Percentiles rank a stretch among this genome's conserved stretches.
These are phyloP conservation scores for Hirudinaria manillensis DNA, from an alignment of 2,888 invertebrate species.

Conservation along the genomic window DNA sequence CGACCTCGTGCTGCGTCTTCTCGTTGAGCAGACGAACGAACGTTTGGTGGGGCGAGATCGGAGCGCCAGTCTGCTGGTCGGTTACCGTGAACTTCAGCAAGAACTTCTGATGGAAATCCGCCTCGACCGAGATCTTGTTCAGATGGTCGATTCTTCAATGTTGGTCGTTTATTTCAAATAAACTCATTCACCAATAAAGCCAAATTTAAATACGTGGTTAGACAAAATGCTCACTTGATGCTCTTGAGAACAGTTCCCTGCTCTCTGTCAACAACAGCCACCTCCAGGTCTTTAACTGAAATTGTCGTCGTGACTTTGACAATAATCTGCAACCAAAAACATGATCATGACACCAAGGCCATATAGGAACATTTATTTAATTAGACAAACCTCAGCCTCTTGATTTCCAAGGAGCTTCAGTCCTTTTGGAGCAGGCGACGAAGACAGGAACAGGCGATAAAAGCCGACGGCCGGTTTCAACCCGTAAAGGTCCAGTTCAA, in stretches of 20 bases:
- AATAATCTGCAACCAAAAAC: slow-evolving; percentile 40
- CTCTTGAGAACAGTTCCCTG: slow-evolving; percentile 76
- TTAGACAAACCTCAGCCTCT: slow-evolving; percentile 53
- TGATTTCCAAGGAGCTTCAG: slow-evolving; percentile 60
- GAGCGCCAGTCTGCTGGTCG: slow-evolving; percentile 64
- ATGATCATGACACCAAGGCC: neutral
- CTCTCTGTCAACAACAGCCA: slow-evolving; percentile 83
- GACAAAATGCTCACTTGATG: slow-evolving; percentile 56
- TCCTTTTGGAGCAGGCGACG: slow-evolving; percentile 63
- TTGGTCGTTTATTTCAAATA: too few relatives aligned
- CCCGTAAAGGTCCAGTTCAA: slow-evolving; percentile 69
- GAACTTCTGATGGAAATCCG: slow-evolving; percentile 83
- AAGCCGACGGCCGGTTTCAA: slow-evolving; percentile 75
- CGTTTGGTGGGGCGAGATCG: slow-evolving; percentile 62
- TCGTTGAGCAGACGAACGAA: slow-evolving; percentile 57
- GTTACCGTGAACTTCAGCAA: slow-evolving; percentile 72
- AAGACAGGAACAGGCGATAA: slow-evolving; percentile 74
- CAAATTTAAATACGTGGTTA: neutral
- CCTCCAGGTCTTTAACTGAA: slow-evolving; percentile 68
- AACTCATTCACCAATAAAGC: too few relatives aligned
- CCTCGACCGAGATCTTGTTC: slow-evolving; percentile 69
- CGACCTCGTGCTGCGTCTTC: slow-evolving; percentile 70
- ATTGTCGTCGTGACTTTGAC: slow-evolving; percentile 54
- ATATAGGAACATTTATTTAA: neutral
- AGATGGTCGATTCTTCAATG: slow-evolving; percentile 65